Base-by-base conservation (phyloP, 2,113 vertebrate genomes). In the Rattus rattus region DNA sequence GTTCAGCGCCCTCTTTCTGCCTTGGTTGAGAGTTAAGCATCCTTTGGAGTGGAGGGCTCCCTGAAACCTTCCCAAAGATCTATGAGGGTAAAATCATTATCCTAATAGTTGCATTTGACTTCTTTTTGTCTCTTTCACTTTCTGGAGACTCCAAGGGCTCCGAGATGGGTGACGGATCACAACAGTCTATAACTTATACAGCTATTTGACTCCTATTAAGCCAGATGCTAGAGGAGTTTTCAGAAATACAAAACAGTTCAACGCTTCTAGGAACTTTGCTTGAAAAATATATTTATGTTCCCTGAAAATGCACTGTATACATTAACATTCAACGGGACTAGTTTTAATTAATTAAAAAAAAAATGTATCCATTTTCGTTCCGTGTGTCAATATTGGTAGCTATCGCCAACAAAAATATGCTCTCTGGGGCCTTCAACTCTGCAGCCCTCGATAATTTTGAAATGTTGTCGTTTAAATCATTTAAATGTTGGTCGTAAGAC, bases 221-320 rank as follows among this genome's bases (percentile, higher is more conserved):
- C 19, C 69, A 94, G 54, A 81, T 47, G 47, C 61, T 75, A 89
- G 80, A 90, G 88, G 89, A 49, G 95, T 73, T 52, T 59, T 84
- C 90, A 86, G 85, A 95, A 96, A 84, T 70, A 61, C 63, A 90
- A 95, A 95, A 79, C 63, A 83, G 75, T 88, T 56, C 56, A 43
- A 80, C 13, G 69, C 47, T 81, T 90, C 69, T 30, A 84, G 93
- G 75, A 94, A 77, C 73, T 94, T 88, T 84, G 43, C 76, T 96
- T 91, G 83, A 47, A 83, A 97, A 96, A 89, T 20, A 33, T 30
- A 95, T 65, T 88, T 93, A 28, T 85, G 86, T 77, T 94, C 88
- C 49, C 85, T 70, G 59, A 95, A 95, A 95, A 75, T 81, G 26
- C 22, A 56, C 24, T 72, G 49, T 95, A 43, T 2, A 59, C 43